phyloP scores from a whole-genome alignment of 2,888 invertebrate genomes.

The Dione vanillae region DNA sequence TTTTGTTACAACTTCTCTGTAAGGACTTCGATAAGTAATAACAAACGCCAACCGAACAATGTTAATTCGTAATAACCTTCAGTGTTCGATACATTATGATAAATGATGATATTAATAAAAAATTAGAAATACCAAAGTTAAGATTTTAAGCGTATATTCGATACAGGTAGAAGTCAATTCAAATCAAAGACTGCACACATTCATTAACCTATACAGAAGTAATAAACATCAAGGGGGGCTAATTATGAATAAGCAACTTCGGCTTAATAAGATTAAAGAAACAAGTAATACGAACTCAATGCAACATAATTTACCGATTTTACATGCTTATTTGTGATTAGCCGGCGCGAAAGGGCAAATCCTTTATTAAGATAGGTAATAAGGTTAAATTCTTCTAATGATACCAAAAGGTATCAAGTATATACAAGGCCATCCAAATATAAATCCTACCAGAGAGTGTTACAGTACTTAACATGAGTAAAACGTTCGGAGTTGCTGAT shows the following conservation, averaged over 20 bases:
- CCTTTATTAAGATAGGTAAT: conserved; percentile 85
- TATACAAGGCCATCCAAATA: conserved; percentile 57
- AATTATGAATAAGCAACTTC: conserved; percentile 82
- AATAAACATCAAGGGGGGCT: conserved; percentile 81
- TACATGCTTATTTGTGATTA: conserved; percentile 85
- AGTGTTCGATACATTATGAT: conserved; percentile 39
- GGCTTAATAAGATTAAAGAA: conserved; percentile 70
- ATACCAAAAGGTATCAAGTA: conserved; percentile 61
- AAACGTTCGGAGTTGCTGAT: conserved; percentile 68
- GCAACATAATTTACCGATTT: conserved; percentile 83
- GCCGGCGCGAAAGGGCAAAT: conserved; percentile 84
- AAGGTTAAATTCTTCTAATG: conserved; percentile 76
- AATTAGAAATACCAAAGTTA: conserved; percentile 34
- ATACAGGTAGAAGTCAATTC: conserved; percentile 53
- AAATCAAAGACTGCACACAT: conserved; percentile 66
- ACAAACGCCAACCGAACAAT: conserved; percentile 29
- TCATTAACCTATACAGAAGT: conserved; percentile 78
- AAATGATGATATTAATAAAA: conserved; percentile 43
- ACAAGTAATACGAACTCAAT: conserved; percentile 77
- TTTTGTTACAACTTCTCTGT: conserved; percentile 21
- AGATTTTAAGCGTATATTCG: conserved; percentile 35
- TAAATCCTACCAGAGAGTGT: conserved; percentile 63
- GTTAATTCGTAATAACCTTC: conserved; percentile 40
- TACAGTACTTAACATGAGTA: conserved; percentile 65
- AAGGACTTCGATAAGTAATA: conserved; percentile 19